Evolutionary conservation across 2,888 invertebrate genomes (phyloP).

Genomic region (Hipparchia sbordonii): DNA sequence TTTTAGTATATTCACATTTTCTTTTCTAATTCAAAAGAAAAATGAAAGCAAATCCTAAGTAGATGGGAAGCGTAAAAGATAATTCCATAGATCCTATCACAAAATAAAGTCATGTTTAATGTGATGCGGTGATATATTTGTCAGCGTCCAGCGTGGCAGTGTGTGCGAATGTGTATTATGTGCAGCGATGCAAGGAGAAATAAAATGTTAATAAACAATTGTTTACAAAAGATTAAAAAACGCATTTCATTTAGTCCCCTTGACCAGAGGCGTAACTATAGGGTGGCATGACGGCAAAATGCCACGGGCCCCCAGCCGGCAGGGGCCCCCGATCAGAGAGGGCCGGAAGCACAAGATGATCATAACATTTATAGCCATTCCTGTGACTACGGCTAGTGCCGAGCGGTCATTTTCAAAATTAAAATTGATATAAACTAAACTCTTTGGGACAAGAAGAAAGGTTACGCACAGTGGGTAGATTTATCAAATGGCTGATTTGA

Average conservation of each 20-base stretch:
- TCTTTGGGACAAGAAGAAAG: too few species aligned
- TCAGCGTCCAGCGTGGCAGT: conserved; percentile 64
- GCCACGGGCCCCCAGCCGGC: too few species aligned
- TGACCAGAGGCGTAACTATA: too few species aligned
- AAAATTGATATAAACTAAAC: too few species aligned
- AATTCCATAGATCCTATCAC: conserved; percentile 74
- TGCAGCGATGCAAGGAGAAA: conserved; percentile 76
- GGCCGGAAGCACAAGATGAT: too few species aligned
- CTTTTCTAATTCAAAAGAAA: conserved; percentile 73
- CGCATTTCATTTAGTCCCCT: conserved; percentile 59
- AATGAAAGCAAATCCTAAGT: conserved; percentile 73
- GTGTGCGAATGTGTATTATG: conserved; percentile 71
- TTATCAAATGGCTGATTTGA: too few species aligned
- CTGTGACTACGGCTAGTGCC: too few species aligned
- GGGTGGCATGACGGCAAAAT: too few species aligned
- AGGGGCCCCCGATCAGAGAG: too few species aligned
- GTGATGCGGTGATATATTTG: conserved; percentile 69
- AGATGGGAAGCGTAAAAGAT: conserved; percentile 62
- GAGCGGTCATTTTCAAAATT: too few species aligned
- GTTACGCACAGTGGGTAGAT: too few species aligned
- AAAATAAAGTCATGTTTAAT: conserved; percentile 76
- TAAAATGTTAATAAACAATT: conserved; percentile 84
- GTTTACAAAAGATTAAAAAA: conserved; percentile 80
- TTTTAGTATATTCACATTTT: conserved; percentile 79
- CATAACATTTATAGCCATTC: too few species aligned